Evolutionary conservation across 2,888 invertebrate genomes (phyloP).

Genomic region (Drosophila barbarae): DNA sequence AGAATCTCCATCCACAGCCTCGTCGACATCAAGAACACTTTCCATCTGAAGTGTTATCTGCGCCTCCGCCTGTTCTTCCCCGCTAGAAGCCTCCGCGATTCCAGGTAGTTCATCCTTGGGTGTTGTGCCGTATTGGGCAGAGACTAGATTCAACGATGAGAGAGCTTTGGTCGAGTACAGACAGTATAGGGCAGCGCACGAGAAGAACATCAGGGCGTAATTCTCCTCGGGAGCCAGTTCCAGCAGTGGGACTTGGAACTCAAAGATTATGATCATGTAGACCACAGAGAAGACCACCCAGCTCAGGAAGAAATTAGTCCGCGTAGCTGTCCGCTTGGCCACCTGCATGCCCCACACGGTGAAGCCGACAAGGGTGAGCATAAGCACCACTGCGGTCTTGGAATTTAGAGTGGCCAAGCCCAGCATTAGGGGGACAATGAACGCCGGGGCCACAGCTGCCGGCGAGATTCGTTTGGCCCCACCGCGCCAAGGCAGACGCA

Average conservation of each 20-base stretch:
- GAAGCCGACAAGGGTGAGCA: conserved; percentile 68
- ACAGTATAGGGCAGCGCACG: conserved; percentile 65
- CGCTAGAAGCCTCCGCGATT: conserved; percentile 73
- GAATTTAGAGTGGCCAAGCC: conserved; percentile 81
- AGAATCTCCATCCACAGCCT: conserved; percentile 34
- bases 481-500: conserved; percentile 83
- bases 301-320: conserved; percentile 87
- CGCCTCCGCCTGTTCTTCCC: conserved; percentile 75
- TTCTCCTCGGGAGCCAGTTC: conserved; percentile 87
- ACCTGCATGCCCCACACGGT: conserved; percentile 69
- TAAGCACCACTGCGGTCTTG: conserved; percentile 76
- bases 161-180: conserved; percentile 69
- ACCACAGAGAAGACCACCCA: conserved; percentile 87
- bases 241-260: conserved; percentile 86
- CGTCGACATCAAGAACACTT: conserved; percentile 63
- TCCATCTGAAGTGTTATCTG: conserved; percentile 68
- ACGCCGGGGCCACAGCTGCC: conserved; percentile 81
- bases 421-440: conserved; percentile 80
- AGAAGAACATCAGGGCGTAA: conserved; percentile 80
- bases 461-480: conserved; percentile 82
- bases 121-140: conserved; percentile 61
- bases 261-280: conserved; percentile 85
- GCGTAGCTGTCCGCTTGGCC: conserved; percentile 70
- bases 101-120: conserved; percentile 77
- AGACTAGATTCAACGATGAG: conserved; percentile 76